Evolutionary conservation across 2,888 invertebrate genomes (phyloP).

Genomic region (Carpatolechia fugitivella): DNA sequence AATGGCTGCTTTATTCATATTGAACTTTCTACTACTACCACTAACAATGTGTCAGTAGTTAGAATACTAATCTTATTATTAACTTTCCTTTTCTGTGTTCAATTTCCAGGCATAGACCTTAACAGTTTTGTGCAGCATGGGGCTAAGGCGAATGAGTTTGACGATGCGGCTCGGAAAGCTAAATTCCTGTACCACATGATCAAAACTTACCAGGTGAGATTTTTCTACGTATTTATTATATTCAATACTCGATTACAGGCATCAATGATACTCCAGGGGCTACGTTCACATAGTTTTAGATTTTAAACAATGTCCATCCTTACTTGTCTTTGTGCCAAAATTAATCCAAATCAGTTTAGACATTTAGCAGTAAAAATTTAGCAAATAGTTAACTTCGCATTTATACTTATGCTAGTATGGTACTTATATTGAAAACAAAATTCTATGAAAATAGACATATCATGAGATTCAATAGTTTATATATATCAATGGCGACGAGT

Average conservation of each 20-base stretch:
- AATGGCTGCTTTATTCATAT: too few relatives aligned
- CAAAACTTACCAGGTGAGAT: slow-evolving; percentile 57
- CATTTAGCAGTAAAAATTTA: not conserved
- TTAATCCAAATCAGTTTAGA: too few relatives aligned
- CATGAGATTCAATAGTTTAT: too few relatives aligned
- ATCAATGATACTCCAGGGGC: not conserved
- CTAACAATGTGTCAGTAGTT: too few relatives aligned
- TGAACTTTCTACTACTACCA: too few relatives aligned
- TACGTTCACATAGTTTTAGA: not conserved
- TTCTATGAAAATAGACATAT: too few relatives aligned
- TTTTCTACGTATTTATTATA: not conserved
- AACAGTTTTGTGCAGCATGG: slow-evolving; percentile 80
- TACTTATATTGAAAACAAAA: too few relatives aligned
- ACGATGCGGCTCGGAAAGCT: slow-evolving; percentile 89
- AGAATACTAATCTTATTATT: too few relatives aligned
- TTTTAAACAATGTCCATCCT: too few relatives aligned
- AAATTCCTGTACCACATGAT: slow-evolving; percentile 82
- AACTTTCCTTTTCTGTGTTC: not conserved
- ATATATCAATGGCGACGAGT: too few relatives aligned
- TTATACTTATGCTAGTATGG: too few relatives aligned
- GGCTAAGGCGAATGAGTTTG: slow-evolving; percentile 77
- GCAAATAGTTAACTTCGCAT: not conserved
- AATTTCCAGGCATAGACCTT: slow-evolving; percentile 84
- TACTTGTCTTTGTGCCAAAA: too few relatives aligned
- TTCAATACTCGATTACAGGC: not conserved